Evolutionary conservation across 2,113 vertebrate species (phyloP).

Genomic region (Recurvirostra avosetta): DNA sequence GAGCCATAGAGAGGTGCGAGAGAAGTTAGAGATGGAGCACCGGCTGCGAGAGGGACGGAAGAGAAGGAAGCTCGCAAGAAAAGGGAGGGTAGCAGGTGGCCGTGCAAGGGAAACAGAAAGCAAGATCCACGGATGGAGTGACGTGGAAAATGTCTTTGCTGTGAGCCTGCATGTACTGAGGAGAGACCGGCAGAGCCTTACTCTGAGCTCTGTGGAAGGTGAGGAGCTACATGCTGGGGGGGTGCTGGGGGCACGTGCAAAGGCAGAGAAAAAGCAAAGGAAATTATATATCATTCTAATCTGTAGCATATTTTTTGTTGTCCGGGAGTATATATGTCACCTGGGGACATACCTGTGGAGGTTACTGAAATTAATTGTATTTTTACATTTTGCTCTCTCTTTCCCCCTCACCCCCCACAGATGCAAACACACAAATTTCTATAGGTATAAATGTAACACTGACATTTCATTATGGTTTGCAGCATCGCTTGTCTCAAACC

Average conservation of each 20-base stretch:
- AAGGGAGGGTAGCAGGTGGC: fast-evolving
- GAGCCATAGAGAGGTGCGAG: not conserved
- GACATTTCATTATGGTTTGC: not conserved
- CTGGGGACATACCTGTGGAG: not conserved
- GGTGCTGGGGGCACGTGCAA: not conserved
- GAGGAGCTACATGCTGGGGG: fast-evolving
- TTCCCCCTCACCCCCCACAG: not conserved
- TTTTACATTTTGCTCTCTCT: not conserved
- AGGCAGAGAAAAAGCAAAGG: not conserved
- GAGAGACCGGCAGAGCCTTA: not conserved
- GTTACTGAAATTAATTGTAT: not conserved
- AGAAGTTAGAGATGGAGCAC: not conserved
- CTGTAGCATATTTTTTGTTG: not conserved
- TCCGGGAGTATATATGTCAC: not conserved
- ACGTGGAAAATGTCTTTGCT: not conserved
- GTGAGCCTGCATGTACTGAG: not conserved
- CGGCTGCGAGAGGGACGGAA: fast-evolving
- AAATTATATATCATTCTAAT: not conserved
- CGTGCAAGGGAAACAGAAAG: not conserved
- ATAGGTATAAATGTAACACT: not conserved
- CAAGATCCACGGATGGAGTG: not conserved
- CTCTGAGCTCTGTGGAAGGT: not conserved
- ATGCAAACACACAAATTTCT: not conserved
- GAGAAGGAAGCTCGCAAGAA: not conserved
- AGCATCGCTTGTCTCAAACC: not conserved